Percentiles rank a stretch among this genome's conserved stretches.
These are phyloP conservation scores for Zaprionus kolodkinae DNA, from an alignment of 1,140 invertebrate species.

Conservation along the genomic window DNA sequence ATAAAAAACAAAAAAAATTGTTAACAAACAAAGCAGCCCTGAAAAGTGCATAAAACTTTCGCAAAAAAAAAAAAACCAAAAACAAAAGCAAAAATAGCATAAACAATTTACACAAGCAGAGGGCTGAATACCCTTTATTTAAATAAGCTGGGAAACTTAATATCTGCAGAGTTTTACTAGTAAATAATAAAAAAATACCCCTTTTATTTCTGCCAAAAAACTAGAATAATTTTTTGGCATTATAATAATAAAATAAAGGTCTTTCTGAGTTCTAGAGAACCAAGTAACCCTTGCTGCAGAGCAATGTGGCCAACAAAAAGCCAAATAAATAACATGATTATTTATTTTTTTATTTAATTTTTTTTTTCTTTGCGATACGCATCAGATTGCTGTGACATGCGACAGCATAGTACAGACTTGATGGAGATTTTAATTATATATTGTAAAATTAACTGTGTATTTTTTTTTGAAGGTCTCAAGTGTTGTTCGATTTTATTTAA, in stretches of 20 bases:
- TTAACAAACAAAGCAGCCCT: conserved; percentile 38
- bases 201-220: too few species aligned
- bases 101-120: neutral
- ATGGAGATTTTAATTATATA: conserved; percentile 1
- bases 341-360: conserved; percentile 27
- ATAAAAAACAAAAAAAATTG: conserved; percentile 2
- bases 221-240: too few species aligned
- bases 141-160: neutral
- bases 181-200: neutral
- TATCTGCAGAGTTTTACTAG: too few species aligned
- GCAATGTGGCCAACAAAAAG: neutral
- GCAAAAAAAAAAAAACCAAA: conserved; percentile 2
- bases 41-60: conserved; percentile 46
- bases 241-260: too few species aligned
- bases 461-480: neutral
- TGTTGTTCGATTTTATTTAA: neutral
- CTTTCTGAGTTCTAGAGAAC: too few species aligned
- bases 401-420: neutral
- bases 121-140: neutral
- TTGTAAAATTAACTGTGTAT: neutral
- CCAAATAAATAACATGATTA: conserved; percentile 32
- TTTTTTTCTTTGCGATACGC: neutral
- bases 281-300: too few species aligned
- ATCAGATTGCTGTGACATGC: neutral
- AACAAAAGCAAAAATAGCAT: conserved; percentile 14